Evolutionary conservation across 2,113 vertebrate species (phyloP), one percentile per base, ranked within the genome.

Genomic region (Pedionomus torquatus): DNA sequence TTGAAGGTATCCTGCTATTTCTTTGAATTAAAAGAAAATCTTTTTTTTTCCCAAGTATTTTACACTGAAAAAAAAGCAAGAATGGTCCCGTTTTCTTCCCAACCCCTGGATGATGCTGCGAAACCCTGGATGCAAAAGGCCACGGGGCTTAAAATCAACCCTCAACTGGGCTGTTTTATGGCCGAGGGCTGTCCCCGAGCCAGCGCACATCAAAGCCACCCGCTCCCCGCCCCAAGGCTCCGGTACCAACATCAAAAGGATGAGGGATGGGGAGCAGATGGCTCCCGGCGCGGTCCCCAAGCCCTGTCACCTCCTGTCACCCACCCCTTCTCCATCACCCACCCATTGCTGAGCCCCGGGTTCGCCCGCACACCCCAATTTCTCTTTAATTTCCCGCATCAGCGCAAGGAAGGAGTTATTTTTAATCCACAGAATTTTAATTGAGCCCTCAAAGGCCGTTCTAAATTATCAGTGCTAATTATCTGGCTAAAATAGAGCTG

Each of bases 251-350:
- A 96, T 96, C 96, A 79, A 95, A 92, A 10, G 74, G 71, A n/a
- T 0, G 35, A 66, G 77, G 77, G 84, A 94, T 89, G 90, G 76
- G 90, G 86, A 95, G 66, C 93, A 96, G 89, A 97, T 78, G 93
- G 89, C 15, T 58, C 51, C 57, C 17, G 26, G 68, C 83, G 11
- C 19, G 16, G n/a, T 55, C 54, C 54, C 30, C 54, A 19, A 55
- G 18, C 30, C 30, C 30, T 55, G 54, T 55, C 54, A 30, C 52
- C 52, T 55, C 52, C 30, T 19, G 54, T 55, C 54, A 33, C 41
- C 35, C 2, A 20, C 3, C 30, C 12, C 54, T 48, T 39, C 78
- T n/a, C 51, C 30, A 16, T 15, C 52, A 7, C 37, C 43, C 43
- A 44, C 43, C 43, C 12, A 44, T 18, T 17, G 44, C 44, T 26